Percentiles rank a stretch among this genome's conserved stretches.
Conservation (phyloP, 2,797 vertebrate genomes). For the Pogoniulus pusillus region DNA sequence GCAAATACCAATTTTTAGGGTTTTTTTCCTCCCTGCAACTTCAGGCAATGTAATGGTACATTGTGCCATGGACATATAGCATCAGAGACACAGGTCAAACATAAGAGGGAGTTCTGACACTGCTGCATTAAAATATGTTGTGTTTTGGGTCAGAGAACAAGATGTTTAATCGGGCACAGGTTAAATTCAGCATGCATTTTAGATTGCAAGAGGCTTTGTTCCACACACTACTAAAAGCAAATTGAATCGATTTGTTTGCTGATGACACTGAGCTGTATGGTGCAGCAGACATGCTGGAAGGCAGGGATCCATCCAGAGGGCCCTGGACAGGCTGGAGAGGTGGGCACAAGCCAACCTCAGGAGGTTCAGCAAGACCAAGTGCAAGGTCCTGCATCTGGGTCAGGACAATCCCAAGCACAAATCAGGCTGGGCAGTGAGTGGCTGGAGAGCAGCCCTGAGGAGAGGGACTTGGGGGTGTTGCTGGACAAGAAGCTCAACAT, state of each 20-base stretch:
- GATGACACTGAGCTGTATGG: no score
- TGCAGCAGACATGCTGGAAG: no score
- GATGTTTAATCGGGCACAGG: conserved; percentile 16
- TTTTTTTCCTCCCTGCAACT: not conserved
- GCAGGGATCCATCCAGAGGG: no score
- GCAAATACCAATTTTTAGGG: not conserved
- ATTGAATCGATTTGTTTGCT: not conserved
- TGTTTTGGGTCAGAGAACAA: conserved; percentile 25
- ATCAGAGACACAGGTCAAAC: conserved; percentile 4
- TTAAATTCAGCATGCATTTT: conserved; percentile 3
- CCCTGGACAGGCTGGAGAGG: no score
- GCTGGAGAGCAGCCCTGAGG: no score
- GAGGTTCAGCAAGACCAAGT: no score
- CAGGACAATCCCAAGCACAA: no score
- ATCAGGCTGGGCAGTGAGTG: no score
- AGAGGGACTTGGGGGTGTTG: no score
- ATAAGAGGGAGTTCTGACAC: not conserved
- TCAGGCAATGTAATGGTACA: not conserved
- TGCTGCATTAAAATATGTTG: conserved; percentile 23
- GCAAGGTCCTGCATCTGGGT: no score
- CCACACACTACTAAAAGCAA: not conserved
- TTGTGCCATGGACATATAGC: not conserved
- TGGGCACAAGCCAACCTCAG: no score
- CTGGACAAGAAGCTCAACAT: no score
- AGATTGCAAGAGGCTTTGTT: not conserved